Conservation (phyloP, 2,888 invertebrate genomes). For the Eupithecia pulchellata region DNA sequence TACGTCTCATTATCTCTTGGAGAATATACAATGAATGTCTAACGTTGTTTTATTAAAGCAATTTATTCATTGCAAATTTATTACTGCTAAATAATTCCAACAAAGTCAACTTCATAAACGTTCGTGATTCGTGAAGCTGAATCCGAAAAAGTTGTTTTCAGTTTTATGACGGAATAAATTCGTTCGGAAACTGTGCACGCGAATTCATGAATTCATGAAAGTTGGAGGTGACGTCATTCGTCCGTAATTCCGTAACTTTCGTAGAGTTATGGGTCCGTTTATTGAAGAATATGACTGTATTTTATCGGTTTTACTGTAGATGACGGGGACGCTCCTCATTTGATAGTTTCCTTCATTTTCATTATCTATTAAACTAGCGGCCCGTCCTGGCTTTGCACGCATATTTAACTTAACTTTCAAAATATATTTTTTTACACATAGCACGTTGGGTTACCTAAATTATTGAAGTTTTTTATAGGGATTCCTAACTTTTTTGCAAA, state of each 20-base stretch:
- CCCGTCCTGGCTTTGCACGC: no score
- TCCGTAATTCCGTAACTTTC: conserved; percentile 12
- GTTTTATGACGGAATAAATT: conserved; percentile 16
- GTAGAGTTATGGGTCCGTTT: neutral
- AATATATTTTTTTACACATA: no score
- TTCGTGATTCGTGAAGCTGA: conserved; percentile 8
- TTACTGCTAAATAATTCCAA: conserved; percentile 2
- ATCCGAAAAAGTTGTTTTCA: conserved; percentile 9
- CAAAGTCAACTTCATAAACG: conserved; percentile 12
- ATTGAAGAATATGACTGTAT: conserved; percentile 10
- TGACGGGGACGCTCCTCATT: neutral
- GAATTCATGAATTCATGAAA: conserved; percentile 4
- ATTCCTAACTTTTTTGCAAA: no score
- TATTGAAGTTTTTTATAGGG: no score
- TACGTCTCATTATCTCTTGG: no score
- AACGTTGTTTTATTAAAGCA: neutral
- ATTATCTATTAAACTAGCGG: no score
- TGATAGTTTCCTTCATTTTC: neutral
- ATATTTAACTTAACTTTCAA: no score
- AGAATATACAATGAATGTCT: neutral
- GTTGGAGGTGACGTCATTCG: conserved; percentile 4
- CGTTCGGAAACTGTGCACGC: conserved; percentile 8
- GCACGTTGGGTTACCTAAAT: no score
- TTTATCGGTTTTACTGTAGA: neutral
- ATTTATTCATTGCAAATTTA: neutral